Conservation (phyloP, 2,888 invertebrate genomes). For the Caenorhabditis sp. region DNA sequence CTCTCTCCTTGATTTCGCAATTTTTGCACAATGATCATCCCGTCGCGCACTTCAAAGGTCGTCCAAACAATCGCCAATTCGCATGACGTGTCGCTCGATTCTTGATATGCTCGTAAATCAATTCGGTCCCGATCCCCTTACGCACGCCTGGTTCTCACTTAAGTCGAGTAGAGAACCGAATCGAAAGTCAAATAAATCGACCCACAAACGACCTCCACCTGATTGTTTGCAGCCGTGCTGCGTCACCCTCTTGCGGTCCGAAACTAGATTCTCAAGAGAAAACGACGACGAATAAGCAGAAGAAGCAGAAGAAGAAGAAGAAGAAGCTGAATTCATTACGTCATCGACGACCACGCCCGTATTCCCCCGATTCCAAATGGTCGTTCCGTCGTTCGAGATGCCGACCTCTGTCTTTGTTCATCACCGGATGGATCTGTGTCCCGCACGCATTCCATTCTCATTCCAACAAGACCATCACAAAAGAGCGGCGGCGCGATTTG, state of each 20-base stretch:
- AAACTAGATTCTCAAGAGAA: constrained; percentile 41
- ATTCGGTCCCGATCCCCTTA: constrained; percentile 1
- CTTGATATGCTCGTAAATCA: constrained; percentile 28
- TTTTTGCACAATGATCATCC: constrained; percentile 11
- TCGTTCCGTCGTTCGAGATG: constrained; percentile 30
- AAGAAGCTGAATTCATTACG: constrained; percentile 48
- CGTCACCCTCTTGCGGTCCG: constrained; percentile 28
- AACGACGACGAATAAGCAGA: constrained; percentile 17
- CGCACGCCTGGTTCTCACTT: constrained; percentile 19
- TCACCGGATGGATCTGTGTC: constrained; percentile 7
- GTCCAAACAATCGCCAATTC: constrained; percentile 16
- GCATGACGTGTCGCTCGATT: constrained; percentile 11
- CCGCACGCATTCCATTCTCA: constrained; percentile 39
- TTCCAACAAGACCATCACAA: constrained; percentile 23
- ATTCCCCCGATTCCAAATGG: constrained; percentile 12
- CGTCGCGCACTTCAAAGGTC: constrained; percentile 26
- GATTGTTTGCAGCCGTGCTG: constrained; percentile 50
- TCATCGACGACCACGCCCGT: constrained; percentile 20
- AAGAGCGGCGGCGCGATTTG: constrained; percentile 1
- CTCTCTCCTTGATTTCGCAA: constrained; percentile 13
- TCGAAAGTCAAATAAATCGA: constrained; percentile 55
- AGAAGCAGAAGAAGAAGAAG: constrained; percentile 14
- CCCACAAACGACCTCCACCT: constrained; percentile 46
- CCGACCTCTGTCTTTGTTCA: constrained; percentile 28
- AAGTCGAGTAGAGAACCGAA: constrained; percentile 32